These are phyloP conservation scores for Notarius lentiginosus DNA, from an alignment of 2,113 vertebrate genomes.

Conservation along the genomic window DNA sequence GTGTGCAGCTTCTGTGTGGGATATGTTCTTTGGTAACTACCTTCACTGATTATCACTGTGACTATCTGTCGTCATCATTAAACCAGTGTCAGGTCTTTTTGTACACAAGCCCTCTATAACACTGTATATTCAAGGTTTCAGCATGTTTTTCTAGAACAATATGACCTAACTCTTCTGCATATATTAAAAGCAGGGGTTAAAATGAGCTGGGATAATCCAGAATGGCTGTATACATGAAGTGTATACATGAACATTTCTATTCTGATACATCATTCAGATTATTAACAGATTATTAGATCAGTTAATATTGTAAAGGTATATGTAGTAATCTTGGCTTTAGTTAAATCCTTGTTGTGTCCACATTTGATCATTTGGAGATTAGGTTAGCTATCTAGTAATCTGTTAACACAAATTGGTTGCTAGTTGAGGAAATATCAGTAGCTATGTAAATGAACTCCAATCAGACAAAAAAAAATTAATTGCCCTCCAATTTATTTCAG, in stretches of 20 bases:
- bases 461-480: no score
- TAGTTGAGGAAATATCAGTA: no score
- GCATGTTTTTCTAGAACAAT: neutral
- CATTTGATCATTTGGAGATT: neutral
- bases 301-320: neutral
- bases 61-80: neutral
- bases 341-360: no score
- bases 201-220: neutral
- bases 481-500: neutral
- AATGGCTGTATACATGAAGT: neutral
- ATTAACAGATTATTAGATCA: neutral
- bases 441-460: no score
- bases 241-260: neutral
- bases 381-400: neutral
- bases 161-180: neutral
- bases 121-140: neutral
- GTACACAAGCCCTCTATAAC: neutral
- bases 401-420: neutral
- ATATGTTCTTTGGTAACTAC: slow-evolving; percentile 92
- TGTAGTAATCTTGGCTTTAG: neutral
- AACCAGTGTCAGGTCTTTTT: neutral
- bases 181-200: neutral
- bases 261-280: neutral
- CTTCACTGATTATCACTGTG: slow-evolving; percentile 17
- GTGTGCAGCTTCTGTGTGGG: slow-evolving; percentile 86